phyloP scores from a whole-genome alignment of 1,140 invertebrate species.

The Neotoxoptera formosana region DNA sequence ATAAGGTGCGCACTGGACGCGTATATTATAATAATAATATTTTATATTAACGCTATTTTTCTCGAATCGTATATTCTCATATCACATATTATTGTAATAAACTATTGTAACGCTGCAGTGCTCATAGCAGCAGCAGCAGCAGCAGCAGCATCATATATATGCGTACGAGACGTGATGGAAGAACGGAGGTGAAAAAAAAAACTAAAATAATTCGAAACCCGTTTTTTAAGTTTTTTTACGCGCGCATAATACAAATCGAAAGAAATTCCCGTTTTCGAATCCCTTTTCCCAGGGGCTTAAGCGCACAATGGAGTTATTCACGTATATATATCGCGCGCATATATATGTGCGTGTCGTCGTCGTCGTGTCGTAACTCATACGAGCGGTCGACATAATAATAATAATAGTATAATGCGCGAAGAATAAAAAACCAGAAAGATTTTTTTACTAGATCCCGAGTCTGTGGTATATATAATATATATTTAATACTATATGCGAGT shows the following conservation, averaged over 20 bases:
- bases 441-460: background rate
- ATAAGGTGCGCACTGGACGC: too few relatives aligned
- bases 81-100: background rate
- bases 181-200: background rate
- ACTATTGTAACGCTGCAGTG: background rate
- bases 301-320: slow-evolving; percentile 35
- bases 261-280: slow-evolving; percentile 25
- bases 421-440: slow-evolving; percentile 9
- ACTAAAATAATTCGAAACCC: slow-evolving; percentile 21
- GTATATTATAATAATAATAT: background rate
- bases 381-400: background rate
- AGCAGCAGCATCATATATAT: background rate
- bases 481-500: too few relatives aligned
- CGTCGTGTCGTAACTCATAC: slow-evolving; percentile 35
- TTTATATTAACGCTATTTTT: slow-evolving; percentile 3
- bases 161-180: background rate
- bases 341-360: too few relatives aligned
- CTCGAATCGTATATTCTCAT: background rate
- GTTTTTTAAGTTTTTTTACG: background rate
- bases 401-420: background rate
- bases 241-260: background rate
- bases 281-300: slow-evolving; percentile 40
- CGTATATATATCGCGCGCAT: background rate
- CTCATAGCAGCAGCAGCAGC: background rate
- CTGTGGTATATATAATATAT: background rate